These are phyloP conservation scores for Penaeus monodon DNA, from an alignment of 2,888 invertebrate species.

Conservation along the genomic window DNA sequence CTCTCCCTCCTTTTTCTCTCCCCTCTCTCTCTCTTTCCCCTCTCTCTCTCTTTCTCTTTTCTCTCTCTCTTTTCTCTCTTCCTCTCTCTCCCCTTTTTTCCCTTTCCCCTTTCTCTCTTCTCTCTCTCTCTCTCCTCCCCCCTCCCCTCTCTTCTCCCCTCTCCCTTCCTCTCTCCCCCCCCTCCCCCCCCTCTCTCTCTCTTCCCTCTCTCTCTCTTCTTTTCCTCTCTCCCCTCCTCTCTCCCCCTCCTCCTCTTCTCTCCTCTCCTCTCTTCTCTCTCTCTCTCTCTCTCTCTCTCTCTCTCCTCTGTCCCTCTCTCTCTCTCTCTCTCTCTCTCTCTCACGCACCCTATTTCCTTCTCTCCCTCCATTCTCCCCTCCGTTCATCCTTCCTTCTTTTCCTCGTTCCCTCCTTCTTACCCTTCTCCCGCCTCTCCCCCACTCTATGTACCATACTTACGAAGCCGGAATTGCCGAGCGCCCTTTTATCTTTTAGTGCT, in stretches of 20 bases:
- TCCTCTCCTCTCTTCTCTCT: slow-evolving; percentile 1
- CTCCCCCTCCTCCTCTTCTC: not conserved
- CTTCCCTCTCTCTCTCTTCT: slow-evolving; percentile 16
- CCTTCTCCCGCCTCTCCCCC: not conserved
- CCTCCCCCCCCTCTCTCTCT: slow-evolving; percentile 8
- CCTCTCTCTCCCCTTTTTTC: slow-evolving; percentile 4
- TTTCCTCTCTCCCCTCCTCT: not conserved
- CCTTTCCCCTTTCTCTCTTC: slow-evolving; percentile 3
- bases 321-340: too few relatives aligned
- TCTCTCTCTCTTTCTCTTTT: slow-evolving; percentile 5
- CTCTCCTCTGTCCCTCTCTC: not conserved
- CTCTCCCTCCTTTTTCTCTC: too few relatives aligned
- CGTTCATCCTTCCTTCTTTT: not conserved
- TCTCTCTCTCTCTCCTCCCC: slow-evolving; percentile 15
- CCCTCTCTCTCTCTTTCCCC: not conserved
- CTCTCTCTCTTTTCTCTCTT: slow-evolving; percentile 5
- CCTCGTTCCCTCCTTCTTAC: not conserved
- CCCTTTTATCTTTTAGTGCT: too few relatives aligned
- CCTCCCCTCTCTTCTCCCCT: not conserved
- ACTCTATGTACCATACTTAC: too few relatives aligned
- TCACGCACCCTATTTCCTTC: not conserved
- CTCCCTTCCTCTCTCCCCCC: slow-evolving; percentile 15
- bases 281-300: not conserved
- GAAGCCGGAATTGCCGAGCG: too few relatives aligned
- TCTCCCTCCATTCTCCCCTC: not conserved